A percentile compares a stretch with the other conserved stretches of the same genome.
phyloP scores from a whole-genome alignment of 1,140 invertebrate genomes.

The Cardiocondyla obscurior region DNA sequence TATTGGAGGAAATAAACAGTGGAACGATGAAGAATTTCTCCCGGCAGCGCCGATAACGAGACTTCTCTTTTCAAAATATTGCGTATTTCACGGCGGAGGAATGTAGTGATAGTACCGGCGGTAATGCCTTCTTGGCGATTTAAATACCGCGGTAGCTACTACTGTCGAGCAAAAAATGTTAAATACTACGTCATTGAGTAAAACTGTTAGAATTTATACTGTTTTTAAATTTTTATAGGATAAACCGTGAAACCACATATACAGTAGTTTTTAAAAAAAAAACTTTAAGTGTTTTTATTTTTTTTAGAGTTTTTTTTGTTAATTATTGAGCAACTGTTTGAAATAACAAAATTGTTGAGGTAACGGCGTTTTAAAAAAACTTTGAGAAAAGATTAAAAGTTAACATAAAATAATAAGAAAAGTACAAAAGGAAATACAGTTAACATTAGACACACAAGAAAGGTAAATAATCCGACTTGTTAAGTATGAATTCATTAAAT shows the following conservation, averaged over 20 bases:
- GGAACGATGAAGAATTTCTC: neutral
- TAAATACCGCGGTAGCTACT: neutral
- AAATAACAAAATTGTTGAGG: neutral
- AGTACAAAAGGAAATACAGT: neutral
- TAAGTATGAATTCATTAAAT: neutral
- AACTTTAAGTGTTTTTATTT: neutral
- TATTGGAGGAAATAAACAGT: neutral
- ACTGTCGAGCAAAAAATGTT: slow-evolving; percentile 1
- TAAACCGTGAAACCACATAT: neutral
- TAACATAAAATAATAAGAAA: neutral
- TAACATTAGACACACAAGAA: neutral
- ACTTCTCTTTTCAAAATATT: neutral
- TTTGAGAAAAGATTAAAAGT: neutral
- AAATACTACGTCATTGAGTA: slow-evolving; percentile 11
- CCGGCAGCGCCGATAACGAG: neutral
- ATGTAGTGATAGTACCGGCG: neutral
- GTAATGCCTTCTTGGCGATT: slow-evolving; percentile 19
- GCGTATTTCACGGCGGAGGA: slow-evolving; percentile 1
- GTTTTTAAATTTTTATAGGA: slow-evolving; percentile 13
- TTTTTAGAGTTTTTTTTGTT: neutral
- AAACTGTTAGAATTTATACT: slow-evolving; percentile 6
- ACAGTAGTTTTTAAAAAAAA: neutral
- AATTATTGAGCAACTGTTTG: neutral
- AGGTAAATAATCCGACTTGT: neutral
- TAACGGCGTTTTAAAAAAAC: neutral